A percentile compares a stretch with the other conserved stretches of the same genome.
Conservation (phyloP, 2,113 vertebrate species). For the Etia nguti region DNA sequence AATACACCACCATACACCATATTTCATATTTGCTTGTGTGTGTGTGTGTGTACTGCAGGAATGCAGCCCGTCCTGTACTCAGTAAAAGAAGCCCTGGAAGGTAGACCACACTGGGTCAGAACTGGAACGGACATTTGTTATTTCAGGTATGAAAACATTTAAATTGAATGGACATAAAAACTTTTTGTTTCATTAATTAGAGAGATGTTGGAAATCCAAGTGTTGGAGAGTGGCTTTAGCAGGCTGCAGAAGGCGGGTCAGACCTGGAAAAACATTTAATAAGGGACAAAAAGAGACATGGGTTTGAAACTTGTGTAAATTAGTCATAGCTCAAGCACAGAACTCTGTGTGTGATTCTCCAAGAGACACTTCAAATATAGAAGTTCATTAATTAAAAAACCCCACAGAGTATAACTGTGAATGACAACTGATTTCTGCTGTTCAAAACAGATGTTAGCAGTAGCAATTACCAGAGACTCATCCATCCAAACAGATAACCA, state of each 20-base stretch:
- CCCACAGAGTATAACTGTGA: background rate
- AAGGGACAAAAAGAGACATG: background rate
- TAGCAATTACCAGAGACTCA: background rate
- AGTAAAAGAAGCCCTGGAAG: constrained; percentile 85
- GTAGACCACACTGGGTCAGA: constrained; percentile 81
- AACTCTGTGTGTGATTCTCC: background rate
- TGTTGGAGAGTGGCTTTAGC: background rate
- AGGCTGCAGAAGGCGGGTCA: background rate
- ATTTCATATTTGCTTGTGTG: background rate
- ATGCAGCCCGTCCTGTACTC: constrained; percentile 94
- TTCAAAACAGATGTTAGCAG: background rate
- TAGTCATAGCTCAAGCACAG: background rate
- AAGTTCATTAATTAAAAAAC: background rate
- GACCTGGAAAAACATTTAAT: background rate
- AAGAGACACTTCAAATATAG: background rate
- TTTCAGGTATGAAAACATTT: constrained; percentile 79
- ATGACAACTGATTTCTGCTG: background rate
- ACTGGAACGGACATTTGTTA: constrained; percentile 87
- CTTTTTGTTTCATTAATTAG: background rate
- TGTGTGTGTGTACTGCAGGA: constrained; percentile 62
- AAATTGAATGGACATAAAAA: background rate
- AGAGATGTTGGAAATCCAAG: background rate
- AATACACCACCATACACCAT: background rate
- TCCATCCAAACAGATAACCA: background rate
- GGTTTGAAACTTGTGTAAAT: background rate